Evolutionary conservation across 2,888 invertebrate species (phyloP).

Genomic region (Pegoplata infirma): DNA sequence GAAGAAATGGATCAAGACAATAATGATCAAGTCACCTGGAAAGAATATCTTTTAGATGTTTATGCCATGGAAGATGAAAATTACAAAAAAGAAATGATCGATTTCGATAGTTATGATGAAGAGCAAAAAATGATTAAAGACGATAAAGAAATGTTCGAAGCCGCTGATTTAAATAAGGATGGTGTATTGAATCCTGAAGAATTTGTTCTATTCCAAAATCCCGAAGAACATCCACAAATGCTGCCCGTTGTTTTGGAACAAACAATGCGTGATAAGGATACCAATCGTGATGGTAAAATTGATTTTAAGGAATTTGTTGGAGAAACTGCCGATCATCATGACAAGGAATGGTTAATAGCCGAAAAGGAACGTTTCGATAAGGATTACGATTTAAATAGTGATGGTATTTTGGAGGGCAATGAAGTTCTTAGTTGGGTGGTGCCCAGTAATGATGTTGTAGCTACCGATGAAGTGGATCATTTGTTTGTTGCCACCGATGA

Average conservation of each 20-base stretch:
- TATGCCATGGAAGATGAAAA: conserved; percentile 87
- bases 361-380: conserved; percentile 92
- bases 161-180: conserved; percentile 91
- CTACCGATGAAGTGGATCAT: conserved; percentile 93
- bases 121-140: conserved; percentile 83
- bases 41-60: conserved; percentile 92
- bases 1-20: conserved; percentile 90
- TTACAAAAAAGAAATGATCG: conserved; percentile 74
- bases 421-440: conserved; percentile 95
- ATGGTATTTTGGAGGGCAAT: conserved; percentile 86
- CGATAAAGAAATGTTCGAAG: conserved; percentile 91
- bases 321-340: conserved; percentile 81
- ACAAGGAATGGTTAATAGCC: conserved; percentile 84
- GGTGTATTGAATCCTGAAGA: conserved; percentile 86
- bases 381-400: conserved; percentile 90
- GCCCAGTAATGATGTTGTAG: conserved; percentile 93
- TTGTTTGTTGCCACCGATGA: conserved; percentile 92
- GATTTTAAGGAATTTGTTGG: conserved; percentile 83
- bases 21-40: conserved; percentile 91
- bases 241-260: conserved; percentile 87
- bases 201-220: conserved; percentile 93
- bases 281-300: conserved; percentile 89
- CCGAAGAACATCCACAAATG: conserved; percentile 95
- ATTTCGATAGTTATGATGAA: conserved; percentile 80
- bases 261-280: conserved; percentile 91